A percentile compares a stretch with the other conserved stretches of the same genome.
These are phyloP conservation scores for Chionoecetes opilio DNA, from an alignment of 1,140 invertebrate genomes.

Conservation along the genomic window DNA sequence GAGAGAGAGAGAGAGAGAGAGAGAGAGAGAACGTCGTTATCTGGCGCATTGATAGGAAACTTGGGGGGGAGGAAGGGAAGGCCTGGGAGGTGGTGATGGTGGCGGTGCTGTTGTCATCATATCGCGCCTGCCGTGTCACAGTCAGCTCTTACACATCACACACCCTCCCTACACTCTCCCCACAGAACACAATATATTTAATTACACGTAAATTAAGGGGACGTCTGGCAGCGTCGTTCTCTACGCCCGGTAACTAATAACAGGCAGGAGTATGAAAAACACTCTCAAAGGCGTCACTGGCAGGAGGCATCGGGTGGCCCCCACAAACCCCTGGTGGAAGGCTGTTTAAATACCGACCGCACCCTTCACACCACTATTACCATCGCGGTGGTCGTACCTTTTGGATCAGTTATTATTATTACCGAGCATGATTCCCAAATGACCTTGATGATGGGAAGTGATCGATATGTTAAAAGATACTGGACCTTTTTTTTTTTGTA, in stretches of 20 bases:
- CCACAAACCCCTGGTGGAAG: background rate
- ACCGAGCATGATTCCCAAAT: background rate
- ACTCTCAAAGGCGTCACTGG: conserved; percentile 62
- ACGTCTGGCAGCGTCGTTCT: conserved; percentile 54
- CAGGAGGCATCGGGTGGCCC: background rate
- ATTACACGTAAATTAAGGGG: conserved; percentile 72
- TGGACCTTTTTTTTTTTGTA: too few relatives aligned
- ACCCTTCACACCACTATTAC: background rate
- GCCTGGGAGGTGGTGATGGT: background rate
- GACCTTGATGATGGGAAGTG: too few relatives aligned
- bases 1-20: background rate
- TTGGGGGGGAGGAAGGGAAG: conserved; percentile 37
- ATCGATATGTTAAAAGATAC: too few relatives aligned
- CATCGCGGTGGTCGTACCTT: background rate
- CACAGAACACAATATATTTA: conserved; percentile 69
- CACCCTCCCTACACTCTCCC: conserved; percentile 19
- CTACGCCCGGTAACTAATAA: conserved; percentile 57
- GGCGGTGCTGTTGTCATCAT: conserved; percentile 57
- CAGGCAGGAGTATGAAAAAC: conserved; percentile 61
- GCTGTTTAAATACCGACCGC: background rate
- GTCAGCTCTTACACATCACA: conserved; percentile 51
- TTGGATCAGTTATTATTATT: background rate
- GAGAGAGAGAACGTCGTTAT: conserved; percentile 37
- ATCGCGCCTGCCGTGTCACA: conserved; percentile 61
- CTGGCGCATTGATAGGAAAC: conserved; percentile 69